Base-by-base conservation (phyloP, 35 echinoderm and acorn worm species). In the Hemicentrotus pulcherrimus region DNA sequence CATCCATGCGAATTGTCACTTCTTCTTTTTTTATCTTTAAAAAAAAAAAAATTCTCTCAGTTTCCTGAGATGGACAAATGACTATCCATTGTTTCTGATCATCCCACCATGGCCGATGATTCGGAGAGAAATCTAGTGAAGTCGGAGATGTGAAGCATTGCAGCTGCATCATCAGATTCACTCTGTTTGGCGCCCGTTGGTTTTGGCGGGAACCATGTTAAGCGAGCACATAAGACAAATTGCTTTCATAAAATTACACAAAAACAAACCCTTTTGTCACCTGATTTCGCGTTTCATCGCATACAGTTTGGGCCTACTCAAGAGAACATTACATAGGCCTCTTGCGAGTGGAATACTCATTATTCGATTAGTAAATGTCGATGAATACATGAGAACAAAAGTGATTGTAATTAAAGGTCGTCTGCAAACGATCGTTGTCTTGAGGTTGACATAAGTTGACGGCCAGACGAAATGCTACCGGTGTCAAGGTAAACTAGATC, bases 141-240 rank as follows among this genome's bases (percentile, higher is more conserved):
- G 65, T 78, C 65, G 19, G 19, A 78, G 22, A 78, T 78, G 65
- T 78, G 65, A 78, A 78, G 65, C 19, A 78, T n/a, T 78, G 65
- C 65, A 78, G 65, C 65, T 78, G 65, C 65, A 78, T 78, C 65
- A 78, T 78, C 65, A 78, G 65, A 78, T 78, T 78, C 65, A 8
- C 28, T 78, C 19, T 28, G 4, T 78, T 78, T 78, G 65, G 65
- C 65, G 65, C 65, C 65, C 65, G 65, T 78, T 78, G 65, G 65
- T 78, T 78, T 78, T 78, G 65, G 65, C 65, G 65, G 65, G 65
- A 78, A 78, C 28, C 22, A 28, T 78, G 52, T 59, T 16, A 78
- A n/a, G 65, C 50, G 50, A 55, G 6, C 65, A 78, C 65, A 28
- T 78, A 28, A 28, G 19, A 78, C 5, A 78, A n/a, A 28, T 2